Evolutionary conservation across 1,140 invertebrate species (phyloP).

Genomic region (Antheraea pernyi): DNA sequence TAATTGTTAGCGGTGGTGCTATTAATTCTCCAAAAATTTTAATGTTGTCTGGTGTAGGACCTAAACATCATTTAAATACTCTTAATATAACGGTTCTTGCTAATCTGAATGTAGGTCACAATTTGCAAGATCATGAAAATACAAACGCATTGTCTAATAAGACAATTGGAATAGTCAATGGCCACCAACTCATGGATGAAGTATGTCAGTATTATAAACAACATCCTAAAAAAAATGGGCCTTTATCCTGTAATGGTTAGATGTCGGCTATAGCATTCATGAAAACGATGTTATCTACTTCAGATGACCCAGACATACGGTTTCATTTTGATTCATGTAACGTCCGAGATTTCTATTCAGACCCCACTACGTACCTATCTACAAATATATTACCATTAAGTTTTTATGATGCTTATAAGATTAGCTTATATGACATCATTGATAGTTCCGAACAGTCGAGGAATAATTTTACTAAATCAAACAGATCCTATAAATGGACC

Average conservation of each 20-base stretch:
- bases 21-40: constrained; percentile 87
- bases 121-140: constrained; percentile 89
- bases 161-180: constrained; percentile 61
- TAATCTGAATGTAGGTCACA: constrained; percentile 85
- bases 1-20: constrained; percentile 86
- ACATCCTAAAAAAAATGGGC: constrained; percentile 64
- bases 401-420: constrained; percentile 80
- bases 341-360: constrained; percentile 69
- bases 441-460: constrained; percentile 85
- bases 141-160: constrained; percentile 80
- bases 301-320: constrained; percentile 77
- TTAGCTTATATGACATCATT: constrained; percentile 79
- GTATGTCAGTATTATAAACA: constrained; percentile 75
- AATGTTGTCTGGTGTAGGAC: constrained; percentile 88
- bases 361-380: constrained; percentile 74
- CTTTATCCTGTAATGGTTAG: constrained; percentile 74
- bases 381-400: constrained; percentile 73
- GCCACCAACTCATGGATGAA: constrained; percentile 73
- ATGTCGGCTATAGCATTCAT: constrained; percentile 78
- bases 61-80: constrained; percentile 80
- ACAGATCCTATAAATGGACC: constrained; percentile 85
- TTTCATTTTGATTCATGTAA: constrained; percentile 76
- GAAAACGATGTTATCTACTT: constrained; percentile 73
- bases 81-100: constrained; percentile 81
- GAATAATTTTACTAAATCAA: constrained; percentile 83